A percentile compares a stretch with the other conserved stretches of the same genome.
phyloP scores from a whole-genome alignment of 2,888 invertebrate genomes.

The Smittia aterrima region DNA sequence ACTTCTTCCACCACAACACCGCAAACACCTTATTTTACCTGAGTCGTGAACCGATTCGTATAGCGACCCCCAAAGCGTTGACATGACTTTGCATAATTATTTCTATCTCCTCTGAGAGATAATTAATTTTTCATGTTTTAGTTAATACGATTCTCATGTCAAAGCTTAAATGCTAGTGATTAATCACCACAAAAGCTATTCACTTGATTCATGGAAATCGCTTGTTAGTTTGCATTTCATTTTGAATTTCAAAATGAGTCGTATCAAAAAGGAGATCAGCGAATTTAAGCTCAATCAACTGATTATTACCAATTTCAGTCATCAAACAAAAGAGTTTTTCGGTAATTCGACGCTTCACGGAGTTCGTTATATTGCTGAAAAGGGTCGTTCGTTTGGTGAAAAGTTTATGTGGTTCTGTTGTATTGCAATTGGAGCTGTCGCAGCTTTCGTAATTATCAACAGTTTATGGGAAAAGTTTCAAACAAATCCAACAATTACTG shows the following conservation, averaged over 20 bases:
- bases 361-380: conserved; percentile 74
- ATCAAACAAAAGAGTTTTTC: conserved; percentile 72
- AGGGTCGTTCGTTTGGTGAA: conserved; percentile 71
- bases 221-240: too few relatives aligned
- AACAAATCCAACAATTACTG: conserved; percentile 79
- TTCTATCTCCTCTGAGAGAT: conserved; percentile 17
- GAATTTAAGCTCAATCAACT: background rate
- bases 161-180: background rate
- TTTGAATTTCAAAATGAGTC: too few relatives aligned
- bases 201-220: background rate
- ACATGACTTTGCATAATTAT: conserved; percentile 32
- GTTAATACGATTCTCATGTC: conserved; percentile 34
- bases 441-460: conserved; percentile 71
- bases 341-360: conserved; percentile 76
- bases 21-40: too few relatives aligned
- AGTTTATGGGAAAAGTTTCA: conserved; percentile 81
- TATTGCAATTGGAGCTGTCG: conserved; percentile 65
- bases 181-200: background rate
- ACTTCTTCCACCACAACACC: too few relatives aligned
- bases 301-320: conserved; percentile 60
- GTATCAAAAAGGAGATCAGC: background rate
- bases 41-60: too few relatives aligned
- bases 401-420: conserved; percentile 82
- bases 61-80: conserved; percentile 7
- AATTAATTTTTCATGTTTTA: conserved; percentile 32